These are phyloP conservation scores for Andrena fulva DNA, from an alignment of 2,888 invertebrate genomes.

Conservation along the genomic window DNA sequence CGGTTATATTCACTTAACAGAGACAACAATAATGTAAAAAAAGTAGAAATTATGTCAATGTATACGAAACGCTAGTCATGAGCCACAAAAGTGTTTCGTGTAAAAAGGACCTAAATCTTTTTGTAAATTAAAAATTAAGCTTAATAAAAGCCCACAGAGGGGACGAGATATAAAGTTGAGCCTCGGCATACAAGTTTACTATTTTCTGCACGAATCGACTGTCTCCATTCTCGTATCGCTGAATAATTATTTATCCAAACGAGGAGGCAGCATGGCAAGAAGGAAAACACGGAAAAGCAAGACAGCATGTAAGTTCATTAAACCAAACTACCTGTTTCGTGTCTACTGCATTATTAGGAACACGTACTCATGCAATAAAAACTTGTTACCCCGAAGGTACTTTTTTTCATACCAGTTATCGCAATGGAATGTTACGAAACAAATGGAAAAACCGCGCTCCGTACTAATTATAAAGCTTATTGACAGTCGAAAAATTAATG, in stretches of 20 bases:
- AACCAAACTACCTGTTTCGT: conserved; percentile 5
- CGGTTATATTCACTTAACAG: not conserved
- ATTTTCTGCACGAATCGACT: too few species aligned
- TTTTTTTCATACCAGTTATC: not conserved
- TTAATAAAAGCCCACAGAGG: not conserved
- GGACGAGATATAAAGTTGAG: not conserved
- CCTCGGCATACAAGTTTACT: too few species aligned
- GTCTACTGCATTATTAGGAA: conserved; percentile 21
- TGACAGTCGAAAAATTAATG: too few species aligned
- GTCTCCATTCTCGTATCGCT: not conserved
- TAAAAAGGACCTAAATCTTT: too few species aligned
- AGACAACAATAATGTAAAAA: not conserved
- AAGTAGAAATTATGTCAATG: not conserved
- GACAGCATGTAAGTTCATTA: not conserved
- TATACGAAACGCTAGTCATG: not conserved
- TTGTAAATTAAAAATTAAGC: not conserved
- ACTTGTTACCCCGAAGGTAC: not conserved
- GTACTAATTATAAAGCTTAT: too few species aligned
- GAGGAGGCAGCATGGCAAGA: not conserved
- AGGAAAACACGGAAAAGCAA: conserved; percentile 11
- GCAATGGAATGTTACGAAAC: conserved; percentile 12
- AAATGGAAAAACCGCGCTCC: not conserved
- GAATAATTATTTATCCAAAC: not conserved
- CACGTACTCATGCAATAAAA: conserved; percentile 9
- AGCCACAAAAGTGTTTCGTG: too few species aligned